phyloP scores from a whole-genome alignment of 1,140 invertebrate species.

The Anoplolepis gracilipes region DNA sequence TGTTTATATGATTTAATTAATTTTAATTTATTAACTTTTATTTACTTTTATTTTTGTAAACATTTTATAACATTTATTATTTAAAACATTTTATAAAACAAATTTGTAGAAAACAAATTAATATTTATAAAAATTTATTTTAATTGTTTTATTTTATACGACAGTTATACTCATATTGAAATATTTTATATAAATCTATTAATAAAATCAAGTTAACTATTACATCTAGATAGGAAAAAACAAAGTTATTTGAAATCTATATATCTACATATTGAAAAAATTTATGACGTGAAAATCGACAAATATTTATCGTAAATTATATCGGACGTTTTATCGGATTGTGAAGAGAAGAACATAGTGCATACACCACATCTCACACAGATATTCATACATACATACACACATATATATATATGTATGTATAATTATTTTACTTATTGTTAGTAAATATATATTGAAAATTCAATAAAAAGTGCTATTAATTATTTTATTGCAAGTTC shows the following conservation, averaged over 20 bases:
- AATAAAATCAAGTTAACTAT: conserved; percentile 28
- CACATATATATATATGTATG: not conserved
- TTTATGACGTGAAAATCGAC: not conserved
- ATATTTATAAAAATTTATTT: not conserved
- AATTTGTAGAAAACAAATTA: not conserved
- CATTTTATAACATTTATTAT: not conserved
- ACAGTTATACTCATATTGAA: too few species aligned
- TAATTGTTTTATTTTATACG: not conserved
- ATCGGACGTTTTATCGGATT: not conserved
- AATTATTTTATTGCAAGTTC: not conserved
- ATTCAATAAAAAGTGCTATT: conserved; percentile 9
- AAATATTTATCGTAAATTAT: conserved; percentile 1
- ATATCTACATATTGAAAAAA: not conserved
- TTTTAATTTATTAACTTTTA: not conserved
- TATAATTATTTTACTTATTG: too few species aligned
- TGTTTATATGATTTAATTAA: not conserved
- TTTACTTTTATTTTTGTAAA: not conserved
- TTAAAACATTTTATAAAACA: not conserved
- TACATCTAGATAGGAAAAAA: not conserved
- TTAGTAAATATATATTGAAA: not conserved
- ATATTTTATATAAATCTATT: conserved; percentile 14
- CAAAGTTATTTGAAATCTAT: not conserved
- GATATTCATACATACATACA: not conserved
- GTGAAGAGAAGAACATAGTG: not conserved
- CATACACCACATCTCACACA: not conserved